phyloP scores from a whole-genome alignment of 2,797 vertebrate species.

The Acipenser ruthenus region DNA sequence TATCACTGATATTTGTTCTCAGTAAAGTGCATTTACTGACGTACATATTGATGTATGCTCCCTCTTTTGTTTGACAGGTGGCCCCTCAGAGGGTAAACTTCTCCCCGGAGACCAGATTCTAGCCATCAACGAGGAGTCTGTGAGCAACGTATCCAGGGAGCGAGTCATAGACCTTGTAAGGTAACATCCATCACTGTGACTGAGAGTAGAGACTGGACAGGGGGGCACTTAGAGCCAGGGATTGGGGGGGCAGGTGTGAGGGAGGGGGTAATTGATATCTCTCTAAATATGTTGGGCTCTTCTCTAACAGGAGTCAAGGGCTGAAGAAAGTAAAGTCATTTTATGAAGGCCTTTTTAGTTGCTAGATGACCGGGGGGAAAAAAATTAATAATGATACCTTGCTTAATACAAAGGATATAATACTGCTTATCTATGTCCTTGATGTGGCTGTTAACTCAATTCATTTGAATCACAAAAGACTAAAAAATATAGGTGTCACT shows the following conservation, averaged over 20 bases:
- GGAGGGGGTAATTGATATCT: slow-evolving; percentile 16
- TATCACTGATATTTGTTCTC: too few relatives aligned
- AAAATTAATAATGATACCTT: slow-evolving; percentile 10
- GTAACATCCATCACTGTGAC: slow-evolving; percentile 83
- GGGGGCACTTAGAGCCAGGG: slow-evolving; percentile 4
- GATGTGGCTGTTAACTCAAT: too few relatives aligned
- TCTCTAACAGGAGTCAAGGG: too few relatives aligned
- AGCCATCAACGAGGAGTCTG: slow-evolving; percentile 88
- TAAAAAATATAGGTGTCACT: too few relatives aligned
- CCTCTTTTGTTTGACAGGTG: slow-evolving; percentile 65
- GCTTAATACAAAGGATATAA: too few relatives aligned
- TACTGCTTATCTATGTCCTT: too few relatives aligned
- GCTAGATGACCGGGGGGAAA: slow-evolving; percentile 8
- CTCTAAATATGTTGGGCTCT: too few relatives aligned
- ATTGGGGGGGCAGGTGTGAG: slow-evolving; percentile 25
- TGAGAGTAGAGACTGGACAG: slow-evolving; percentile 37
- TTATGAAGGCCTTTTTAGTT: too few relatives aligned
- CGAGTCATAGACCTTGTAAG: slow-evolving; percentile 97
- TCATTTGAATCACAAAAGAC: too few relatives aligned
- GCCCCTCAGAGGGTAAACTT: slow-evolving; percentile 91
- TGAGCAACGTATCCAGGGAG: slow-evolving; percentile 89
- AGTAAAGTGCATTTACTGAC: too few relatives aligned
- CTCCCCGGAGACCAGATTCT: slow-evolving; percentile 93
- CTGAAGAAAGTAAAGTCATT: too few relatives aligned
- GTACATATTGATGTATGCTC: not conserved